These are phyloP conservation scores for Pseudomugil gertrudae DNA, from an alignment of 2,797 vertebrate species.

Conservation along the genomic window DNA sequence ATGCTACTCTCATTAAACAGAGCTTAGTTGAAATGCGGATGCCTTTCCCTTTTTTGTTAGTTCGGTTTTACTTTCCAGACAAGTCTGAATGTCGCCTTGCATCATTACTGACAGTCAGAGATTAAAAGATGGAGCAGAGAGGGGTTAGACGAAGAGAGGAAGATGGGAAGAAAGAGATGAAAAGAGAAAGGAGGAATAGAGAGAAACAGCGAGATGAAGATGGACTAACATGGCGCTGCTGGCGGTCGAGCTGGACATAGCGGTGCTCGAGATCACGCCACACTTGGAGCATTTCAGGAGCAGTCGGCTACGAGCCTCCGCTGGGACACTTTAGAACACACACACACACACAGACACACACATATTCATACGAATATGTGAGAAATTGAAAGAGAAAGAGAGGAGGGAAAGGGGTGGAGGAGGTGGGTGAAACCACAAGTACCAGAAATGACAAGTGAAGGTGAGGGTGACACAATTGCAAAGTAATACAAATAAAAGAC, in stretches of 20 bases:
- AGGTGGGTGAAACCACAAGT: conserved; percentile 41
- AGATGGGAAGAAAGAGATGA: conserved; percentile 10
- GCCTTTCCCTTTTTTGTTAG: conserved; percentile 44
- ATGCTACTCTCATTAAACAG: conserved; percentile 50
- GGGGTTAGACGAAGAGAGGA: conserved; percentile 7
- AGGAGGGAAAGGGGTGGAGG: neutral
- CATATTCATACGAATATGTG: conserved; percentile 40
- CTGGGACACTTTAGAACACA: conserved; percentile 80
- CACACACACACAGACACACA: conserved; percentile 39
- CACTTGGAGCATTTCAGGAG: conserved; percentile 99
- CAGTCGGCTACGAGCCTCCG: conserved; percentile 86
- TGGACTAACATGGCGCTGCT: conserved; percentile 97
- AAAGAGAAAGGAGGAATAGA: conserved; percentile 16
- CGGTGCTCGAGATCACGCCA: conserved; percentile 94
- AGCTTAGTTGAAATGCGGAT: conserved; percentile 22
- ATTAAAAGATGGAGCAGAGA: conserved; percentile 47
- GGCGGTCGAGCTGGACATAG: conserved; percentile 92
- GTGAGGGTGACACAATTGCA: conserved; percentile 50
- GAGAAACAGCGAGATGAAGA: conserved; percentile 69
- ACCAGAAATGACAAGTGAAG: conserved; percentile 41
- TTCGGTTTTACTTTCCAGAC: conserved; percentile 36
- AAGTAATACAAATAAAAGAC: conserved; percentile 29
- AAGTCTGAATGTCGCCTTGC: conserved; percentile 52
- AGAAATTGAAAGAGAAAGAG: neutral
- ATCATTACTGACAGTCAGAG: conserved; percentile 56